Evolutionary conservation across 2,888 invertebrate species (phyloP).

Genomic region (Noctua janthina): DNA sequence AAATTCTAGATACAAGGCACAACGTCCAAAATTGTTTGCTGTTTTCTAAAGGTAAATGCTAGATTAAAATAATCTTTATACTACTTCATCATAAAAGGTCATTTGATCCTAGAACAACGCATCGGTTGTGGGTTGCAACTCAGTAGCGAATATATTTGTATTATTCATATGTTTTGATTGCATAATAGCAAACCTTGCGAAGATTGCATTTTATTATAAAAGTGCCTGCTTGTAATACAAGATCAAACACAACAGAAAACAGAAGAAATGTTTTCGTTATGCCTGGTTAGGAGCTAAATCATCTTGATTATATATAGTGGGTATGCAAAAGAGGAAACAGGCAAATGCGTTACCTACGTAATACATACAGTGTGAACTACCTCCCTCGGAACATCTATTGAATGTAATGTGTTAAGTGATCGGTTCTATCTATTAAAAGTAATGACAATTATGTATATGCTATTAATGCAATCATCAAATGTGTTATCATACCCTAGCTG

Average conservation of each 20-base stretch:
- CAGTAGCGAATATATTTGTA: neutral
- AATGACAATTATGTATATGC: too few species aligned
- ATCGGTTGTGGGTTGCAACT: constrained; percentile 32
- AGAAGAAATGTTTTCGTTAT: neutral
- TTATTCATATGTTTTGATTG: constrained; percentile 3
- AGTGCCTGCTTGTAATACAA: neutral
- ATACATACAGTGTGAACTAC: neutral
- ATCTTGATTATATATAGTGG: neutral
- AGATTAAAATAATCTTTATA: constrained; percentile 50
- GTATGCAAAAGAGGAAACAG: neutral
- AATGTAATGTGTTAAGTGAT: too few species aligned
- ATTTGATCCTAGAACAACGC: constrained; percentile 44
- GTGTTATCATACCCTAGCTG: too few species aligned
- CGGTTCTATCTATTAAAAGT: too few species aligned
- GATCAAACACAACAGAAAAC: constrained; percentile 1
- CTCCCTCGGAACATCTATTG: too few species aligned
- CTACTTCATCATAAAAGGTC: constrained; percentile 37
- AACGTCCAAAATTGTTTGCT: constrained; percentile 24
- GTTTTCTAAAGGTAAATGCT: constrained; percentile 20
- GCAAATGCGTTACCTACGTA: neutral
- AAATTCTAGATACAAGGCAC: neutral
- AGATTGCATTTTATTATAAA: neutral
- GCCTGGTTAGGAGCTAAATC: neutral
- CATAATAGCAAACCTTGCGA: neutral
- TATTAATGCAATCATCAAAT: too few species aligned